Conservation (phyloP, 2,113 vertebrate species). For the Miniopterus natalensis region DNA sequence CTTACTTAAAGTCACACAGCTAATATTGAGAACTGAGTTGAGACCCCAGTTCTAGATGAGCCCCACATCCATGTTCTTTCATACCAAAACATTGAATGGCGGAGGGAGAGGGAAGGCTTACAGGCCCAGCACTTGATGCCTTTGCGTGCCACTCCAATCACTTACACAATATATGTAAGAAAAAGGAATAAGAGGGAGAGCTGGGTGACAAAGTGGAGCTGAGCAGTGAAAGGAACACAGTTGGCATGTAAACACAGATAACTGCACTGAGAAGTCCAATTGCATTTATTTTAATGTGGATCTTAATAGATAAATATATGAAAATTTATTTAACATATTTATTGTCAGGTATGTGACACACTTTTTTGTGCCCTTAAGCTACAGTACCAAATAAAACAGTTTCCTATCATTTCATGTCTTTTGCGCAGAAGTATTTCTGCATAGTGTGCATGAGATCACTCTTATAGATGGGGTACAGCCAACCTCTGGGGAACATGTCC, state of each 20-base stretch:
- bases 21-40: background rate
- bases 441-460: background rate
- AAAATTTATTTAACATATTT: background rate
- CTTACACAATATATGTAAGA: background rate
- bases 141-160: background rate
- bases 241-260: background rate
- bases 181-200: background rate
- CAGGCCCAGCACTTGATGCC: background rate
- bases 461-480: background rate
- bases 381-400: background rate
- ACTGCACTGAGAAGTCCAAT: background rate
- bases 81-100: background rate
- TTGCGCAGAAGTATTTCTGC: background rate
- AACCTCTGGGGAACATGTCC: background rate
- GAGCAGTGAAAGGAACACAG: background rate
- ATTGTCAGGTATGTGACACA: background rate
- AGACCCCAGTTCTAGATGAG: background rate
- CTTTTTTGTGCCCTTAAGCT: background rate
- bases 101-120: background rate
- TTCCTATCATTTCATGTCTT: background rate
- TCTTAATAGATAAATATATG: background rate
- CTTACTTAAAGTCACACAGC: background rate
- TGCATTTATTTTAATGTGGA: background rate
- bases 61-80: background rate
- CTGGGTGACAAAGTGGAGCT: background rate